Percentiles rank a stretch among this genome's conserved stretches.
phyloP scores from a whole-genome alignment of 2,113 vertebrate species.

The Chlorocebus sabaeus region DNA sequence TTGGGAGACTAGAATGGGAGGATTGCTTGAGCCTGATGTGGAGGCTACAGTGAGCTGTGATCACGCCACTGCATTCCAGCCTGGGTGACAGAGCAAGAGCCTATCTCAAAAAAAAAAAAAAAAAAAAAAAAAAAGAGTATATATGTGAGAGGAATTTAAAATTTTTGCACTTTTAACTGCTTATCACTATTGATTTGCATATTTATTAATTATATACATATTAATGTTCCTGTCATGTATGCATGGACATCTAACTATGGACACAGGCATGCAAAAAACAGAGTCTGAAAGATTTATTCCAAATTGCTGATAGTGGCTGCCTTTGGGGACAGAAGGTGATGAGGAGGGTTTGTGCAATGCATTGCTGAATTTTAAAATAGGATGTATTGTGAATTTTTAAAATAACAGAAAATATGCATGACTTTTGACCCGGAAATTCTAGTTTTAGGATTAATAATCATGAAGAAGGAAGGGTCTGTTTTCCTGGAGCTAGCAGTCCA shows the following conservation, averaged over 20 bases:
- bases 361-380: background rate
- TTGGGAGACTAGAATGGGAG: no score
- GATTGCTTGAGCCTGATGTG: no score
- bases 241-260: background rate
- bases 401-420: no score
- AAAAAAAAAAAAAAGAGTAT: no score
- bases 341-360: fast-evolving
- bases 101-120: no score
- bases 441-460: background rate
- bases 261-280: background rate
- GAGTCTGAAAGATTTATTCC: background rate
- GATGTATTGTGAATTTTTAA: background rate
- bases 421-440: background rate
- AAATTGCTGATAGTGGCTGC: fast-evolving
- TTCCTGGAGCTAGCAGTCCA: background rate
- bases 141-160: background rate
- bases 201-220: background rate
- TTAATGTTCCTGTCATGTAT: background rate
- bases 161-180: background rate
- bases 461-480: background rate
- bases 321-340: background rate
- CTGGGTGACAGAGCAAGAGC: no score
- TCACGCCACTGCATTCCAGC: no score
- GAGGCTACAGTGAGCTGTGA: no score
- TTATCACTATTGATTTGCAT: background rate